Evolutionary conservation across 2,888 invertebrate species (phyloP).

Genomic region (Boloria selene): DNA sequence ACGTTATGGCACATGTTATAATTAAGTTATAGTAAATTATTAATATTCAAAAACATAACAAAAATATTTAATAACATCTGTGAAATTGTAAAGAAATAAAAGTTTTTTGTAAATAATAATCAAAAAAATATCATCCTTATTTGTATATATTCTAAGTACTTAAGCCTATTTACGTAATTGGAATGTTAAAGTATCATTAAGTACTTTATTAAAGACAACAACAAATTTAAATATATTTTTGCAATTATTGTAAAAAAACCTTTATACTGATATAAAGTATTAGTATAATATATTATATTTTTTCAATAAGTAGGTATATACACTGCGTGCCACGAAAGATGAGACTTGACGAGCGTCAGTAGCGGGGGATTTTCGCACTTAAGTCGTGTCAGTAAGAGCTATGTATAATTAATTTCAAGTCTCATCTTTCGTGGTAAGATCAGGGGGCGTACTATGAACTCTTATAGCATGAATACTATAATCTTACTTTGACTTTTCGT

Average conservation of each 20-base stretch:
- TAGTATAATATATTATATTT: no score
- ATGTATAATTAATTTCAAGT: no score
- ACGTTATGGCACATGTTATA: constrained; percentile 9
- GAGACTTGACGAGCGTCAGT: no score
- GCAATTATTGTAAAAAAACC: neutral
- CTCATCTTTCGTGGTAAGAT: no score
- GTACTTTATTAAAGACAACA: neutral
- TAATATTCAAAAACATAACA: neutral
- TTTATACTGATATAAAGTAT: no score
- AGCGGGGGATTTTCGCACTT: no score
- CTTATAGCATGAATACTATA: no score
- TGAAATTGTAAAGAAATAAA: neutral
- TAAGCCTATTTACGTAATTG: constrained; percentile 10
- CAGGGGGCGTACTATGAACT: no score
- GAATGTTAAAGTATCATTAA: constrained; percentile 12
- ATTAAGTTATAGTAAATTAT: constrained; percentile 3
- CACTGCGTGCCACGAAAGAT: no score
- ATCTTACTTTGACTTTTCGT: no score
- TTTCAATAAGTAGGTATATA: no score
- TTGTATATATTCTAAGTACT: neutral
- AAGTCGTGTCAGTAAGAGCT: no score
- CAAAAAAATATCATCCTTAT: constrained; percentile 4
- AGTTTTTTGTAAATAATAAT: constrained; percentile 9
- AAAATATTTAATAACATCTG: neutral
- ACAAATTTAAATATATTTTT: neutral